Evolutionary conservation across 2,797 vertebrate species (phyloP).

Genomic region (Muscicapa comitata): DNA sequence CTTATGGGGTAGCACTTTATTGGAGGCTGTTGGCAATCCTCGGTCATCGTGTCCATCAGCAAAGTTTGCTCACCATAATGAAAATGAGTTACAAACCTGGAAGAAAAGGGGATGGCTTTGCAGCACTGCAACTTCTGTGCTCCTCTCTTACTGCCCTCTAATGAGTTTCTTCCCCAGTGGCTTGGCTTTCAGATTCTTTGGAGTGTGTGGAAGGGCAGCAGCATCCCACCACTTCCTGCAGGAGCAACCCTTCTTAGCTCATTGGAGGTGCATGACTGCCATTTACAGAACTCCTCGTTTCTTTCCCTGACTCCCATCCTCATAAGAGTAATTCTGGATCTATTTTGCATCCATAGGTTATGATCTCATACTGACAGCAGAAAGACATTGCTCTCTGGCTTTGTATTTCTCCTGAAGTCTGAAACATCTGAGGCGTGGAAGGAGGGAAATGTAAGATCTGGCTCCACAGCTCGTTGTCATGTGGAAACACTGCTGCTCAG

Average conservation of each 20-base stretch:
- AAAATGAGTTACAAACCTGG: background rate
- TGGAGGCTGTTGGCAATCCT: background rate
- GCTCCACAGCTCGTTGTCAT: background rate
- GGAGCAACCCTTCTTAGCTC: background rate
- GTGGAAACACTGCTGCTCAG: background rate
- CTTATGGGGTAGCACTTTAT: background rate
- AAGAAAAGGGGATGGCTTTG: background rate
- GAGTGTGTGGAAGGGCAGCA: background rate
- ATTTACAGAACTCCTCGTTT: background rate
- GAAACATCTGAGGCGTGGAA: background rate
- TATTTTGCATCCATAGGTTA: background rate
- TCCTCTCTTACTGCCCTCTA: background rate
- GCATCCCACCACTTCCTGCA: too few relatives aligned
- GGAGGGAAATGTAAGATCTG: background rate
- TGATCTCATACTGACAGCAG: background rate
- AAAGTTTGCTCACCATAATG: background rate
- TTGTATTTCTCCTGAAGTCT: conserved; percentile 22
- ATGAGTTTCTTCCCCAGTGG: background rate
- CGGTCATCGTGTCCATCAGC: background rate
- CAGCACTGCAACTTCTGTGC: background rate
- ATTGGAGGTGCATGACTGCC: fast-evolving
- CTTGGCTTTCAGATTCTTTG: background rate
- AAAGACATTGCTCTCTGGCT: background rate
- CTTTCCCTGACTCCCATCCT: background rate
- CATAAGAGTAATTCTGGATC: background rate